These are phyloP conservation scores for Turdus rufiventris DNA, from an alignment of 2,113 vertebrate species.

Conservation along the genomic window DNA sequence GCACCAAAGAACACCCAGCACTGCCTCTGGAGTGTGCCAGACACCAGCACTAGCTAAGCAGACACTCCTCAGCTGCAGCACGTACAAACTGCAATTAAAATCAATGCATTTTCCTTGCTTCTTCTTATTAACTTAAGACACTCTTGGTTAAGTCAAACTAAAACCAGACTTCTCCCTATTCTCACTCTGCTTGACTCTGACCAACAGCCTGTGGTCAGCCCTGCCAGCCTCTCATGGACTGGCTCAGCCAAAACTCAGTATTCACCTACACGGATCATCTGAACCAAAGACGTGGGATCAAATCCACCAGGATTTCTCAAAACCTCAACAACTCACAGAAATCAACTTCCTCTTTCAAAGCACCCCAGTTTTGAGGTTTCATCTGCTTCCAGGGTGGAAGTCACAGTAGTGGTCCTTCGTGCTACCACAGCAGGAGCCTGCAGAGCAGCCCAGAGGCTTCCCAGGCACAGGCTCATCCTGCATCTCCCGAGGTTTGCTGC, in stretches of 20 bases:
- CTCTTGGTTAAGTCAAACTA: not conserved
- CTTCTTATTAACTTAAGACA: not conserved
- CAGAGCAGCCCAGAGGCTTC: not conserved
- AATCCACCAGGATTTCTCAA: not conserved
- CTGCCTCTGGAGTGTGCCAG: not conserved
- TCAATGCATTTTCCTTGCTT: not conserved
- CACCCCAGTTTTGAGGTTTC: not conserved
- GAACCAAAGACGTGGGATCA: not conserved
- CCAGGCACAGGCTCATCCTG: not conserved
- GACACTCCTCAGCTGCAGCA: not conserved
- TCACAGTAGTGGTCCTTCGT: not conserved
- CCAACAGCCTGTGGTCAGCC: not conserved
- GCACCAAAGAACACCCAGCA: not conserved
- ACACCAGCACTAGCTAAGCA: not conserved
- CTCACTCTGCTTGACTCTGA: not conserved
- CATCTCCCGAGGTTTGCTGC: not conserved
- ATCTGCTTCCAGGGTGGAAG: not conserved
- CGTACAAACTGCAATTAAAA: fast-evolving
- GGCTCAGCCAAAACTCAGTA: not conserved
- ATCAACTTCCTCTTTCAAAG: not conserved
- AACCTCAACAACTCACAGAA: not conserved
- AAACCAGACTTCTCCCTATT: not conserved
- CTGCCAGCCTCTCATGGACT: not conserved
- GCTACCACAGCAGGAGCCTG: not conserved
- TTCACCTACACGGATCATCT: not conserved